Base-by-base conservation (phyloP, 2,113 vertebrate species). In the Trematocara macrostoma region DNA sequence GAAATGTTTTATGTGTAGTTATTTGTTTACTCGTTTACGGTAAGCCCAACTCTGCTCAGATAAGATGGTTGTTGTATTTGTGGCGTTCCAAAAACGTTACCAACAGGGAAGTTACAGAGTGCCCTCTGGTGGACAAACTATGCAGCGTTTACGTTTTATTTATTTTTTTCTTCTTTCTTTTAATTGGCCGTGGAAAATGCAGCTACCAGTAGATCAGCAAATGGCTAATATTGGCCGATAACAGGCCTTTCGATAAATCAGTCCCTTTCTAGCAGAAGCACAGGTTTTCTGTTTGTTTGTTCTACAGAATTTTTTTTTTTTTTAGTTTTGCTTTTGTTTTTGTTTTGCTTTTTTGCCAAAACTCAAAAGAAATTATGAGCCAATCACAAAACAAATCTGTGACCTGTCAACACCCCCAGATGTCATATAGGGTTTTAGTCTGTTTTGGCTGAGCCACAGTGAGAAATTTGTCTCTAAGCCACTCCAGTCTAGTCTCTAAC, bases 181-280 rank as follows among this genome's bases (percentile, higher is more conserved):
- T 35, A 61, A 9, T 69, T 26, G 61, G 11, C 11, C 0, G 4
- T 69, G 0, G 0, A 42, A 69, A 42, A 26, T 42, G 3, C 64
- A 26, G 20, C 8, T 42, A 45, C 64, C 11, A 26, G 12, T 42
- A 45, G 12, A 15, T 69, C 8, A 14, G 38, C 38, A 69, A 69
- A 42, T 69, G 64, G 7, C 2, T 69, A 23, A 45, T 45, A 69
- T 26, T 15, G 5, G n/a, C 38, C 3, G 0, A 42, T 64, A 64
- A 64, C 16, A 4, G 31, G 59, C 6, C 0, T 64, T 64, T 64
- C 0, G 6, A n/a, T 40, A 67, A 20, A 40, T 40, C 61, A 34
- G 34, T 67, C 34, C 18, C 34, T 38, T 26, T 67, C 35, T 20
- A 14, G 34, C 64, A 69, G n/a, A 42, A n/a, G 11, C 35, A 23